Base-by-base conservation (phyloP, 2,113 vertebrate species). In the Atherinomorus stipes region DNA sequence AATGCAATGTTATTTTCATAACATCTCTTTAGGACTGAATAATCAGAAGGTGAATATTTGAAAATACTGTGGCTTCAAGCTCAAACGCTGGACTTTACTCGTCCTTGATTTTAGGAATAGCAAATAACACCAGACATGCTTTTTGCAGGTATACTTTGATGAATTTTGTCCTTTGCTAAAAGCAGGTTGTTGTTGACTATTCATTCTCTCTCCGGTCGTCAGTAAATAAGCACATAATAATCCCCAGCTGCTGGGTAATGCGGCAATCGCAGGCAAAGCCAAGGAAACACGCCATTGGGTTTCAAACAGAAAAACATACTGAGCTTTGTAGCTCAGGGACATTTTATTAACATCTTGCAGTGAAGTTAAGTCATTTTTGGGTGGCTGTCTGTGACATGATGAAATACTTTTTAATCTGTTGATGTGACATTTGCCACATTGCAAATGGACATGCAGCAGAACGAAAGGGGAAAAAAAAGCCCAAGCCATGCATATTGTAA, bases 331-430 rank as follows among this genome's bases (percentile, higher is more conserved):
- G 66, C 83, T 72, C 49, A 47, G 58, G 66, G 63, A 76, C 49
- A 66, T 84, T 84, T 83, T 74, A 85, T 88, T 83, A 83, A 64
- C 44, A 31, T 71, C 77, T 71, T 58, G 58, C 52, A 78, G 54
- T 84, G 37, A 42, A 78, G 72, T 78, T 65, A 71, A 79, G 54
- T 74, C 42, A n/a, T 62, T 74, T 75, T 65, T 54, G 68, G 80
- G 68, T 44, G 25, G 52, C 51, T 66, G 45, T 69, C 22, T 85
- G 22, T 52, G n/a, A 42, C 64, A 57, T 80, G 78, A 80, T 75
- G 56, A 84, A 85, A 89, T 68, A 62, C 69, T 70, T 70, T 50
- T 64, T 56, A 34, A 60, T 71, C 47, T 40, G 61, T 47, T 69
- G 22, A 52, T 70, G 50, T 53, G 45, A 42, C 23, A 38, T 80